Conservation (phyloP, 2,797 vertebrate genomes). For the Acipenser transmontanus region DNA sequence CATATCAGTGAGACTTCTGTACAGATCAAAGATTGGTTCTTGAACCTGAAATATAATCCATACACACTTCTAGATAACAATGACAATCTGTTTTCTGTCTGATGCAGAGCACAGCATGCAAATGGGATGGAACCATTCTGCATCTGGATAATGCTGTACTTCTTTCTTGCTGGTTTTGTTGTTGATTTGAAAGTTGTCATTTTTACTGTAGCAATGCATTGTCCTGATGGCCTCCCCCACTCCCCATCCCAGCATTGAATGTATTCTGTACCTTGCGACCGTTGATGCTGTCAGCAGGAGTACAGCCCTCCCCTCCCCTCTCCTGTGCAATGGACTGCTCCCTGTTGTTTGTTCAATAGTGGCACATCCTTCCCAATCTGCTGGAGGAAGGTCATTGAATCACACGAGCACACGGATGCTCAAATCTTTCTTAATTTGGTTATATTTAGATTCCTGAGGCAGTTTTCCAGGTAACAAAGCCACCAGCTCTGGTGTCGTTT, state of each 20-base stretch:
- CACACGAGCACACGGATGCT: conserved; percentile 22
- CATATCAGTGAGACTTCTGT: too few relatives aligned
- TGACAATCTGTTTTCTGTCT: too few relatives aligned
- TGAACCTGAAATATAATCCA: too few relatives aligned
- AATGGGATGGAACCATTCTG: background rate
- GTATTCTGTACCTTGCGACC: too few relatives aligned
- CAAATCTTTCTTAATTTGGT: background rate
- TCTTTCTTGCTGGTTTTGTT: too few relatives aligned
- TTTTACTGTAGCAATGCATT: conserved; percentile 10
- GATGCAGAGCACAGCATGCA: conserved; percentile 12
- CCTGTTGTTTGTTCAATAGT: conserved; percentile 34
- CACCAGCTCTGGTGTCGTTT: conserved; percentile 16
- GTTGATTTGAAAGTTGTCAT: conserved; percentile 28
- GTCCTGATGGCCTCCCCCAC: conserved; percentile 26
- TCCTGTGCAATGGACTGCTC: conserved; percentile 42
- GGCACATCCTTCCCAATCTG: conserved; percentile 36
- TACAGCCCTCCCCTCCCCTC: background rate
- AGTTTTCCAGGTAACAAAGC: conserved; percentile 21
- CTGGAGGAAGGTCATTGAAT: conserved; percentile 51
- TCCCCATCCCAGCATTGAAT: conserved; percentile 26
- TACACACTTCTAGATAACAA: too few relatives aligned
- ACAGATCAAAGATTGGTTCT: too few relatives aligned
- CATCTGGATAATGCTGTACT: too few relatives aligned
- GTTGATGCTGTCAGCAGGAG: too few relatives aligned
- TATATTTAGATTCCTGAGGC: background rate